These are phyloP conservation scores for Abrostola tripartita DNA, from an alignment of 2,888 invertebrate species.

Conservation along the genomic window DNA sequence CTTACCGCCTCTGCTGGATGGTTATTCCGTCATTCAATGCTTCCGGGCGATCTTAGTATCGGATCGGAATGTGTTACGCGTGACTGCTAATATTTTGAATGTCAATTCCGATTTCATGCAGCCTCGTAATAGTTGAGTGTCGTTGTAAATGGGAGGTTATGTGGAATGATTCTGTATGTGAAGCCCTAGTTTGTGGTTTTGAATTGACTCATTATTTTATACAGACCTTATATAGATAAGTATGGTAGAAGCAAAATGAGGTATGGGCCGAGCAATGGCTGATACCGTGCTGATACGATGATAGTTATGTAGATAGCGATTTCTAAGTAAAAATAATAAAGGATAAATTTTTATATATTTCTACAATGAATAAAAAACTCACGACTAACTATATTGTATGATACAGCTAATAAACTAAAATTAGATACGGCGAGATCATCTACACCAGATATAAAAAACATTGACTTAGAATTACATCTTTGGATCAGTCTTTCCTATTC, in stretches of 20 bases:
- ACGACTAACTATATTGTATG: no score
- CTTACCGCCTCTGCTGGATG: conserved; percentile 49
- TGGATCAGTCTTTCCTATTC: no score
- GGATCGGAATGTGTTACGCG: conserved; percentile 46
- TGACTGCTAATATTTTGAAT: conserved; percentile 54
- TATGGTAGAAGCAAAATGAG: neutral
- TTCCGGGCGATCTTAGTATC: conserved; percentile 38
- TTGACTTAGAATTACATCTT: no score
- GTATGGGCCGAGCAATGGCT: no score
- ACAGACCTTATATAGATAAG: conserved; percentile 2
- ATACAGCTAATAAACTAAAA: no score
- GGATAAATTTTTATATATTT: no score
- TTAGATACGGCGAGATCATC: no score
- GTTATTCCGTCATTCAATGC: conserved; percentile 53
- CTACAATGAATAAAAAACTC: no score
- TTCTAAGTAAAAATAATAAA: no score
- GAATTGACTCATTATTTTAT: conserved; percentile 6
- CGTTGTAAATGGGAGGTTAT: conserved; percentile 38
- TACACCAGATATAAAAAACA: no score
- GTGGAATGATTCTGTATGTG: conserved; percentile 11
- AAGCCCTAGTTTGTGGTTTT: conserved; percentile 18
- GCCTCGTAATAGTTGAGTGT: conserved; percentile 34
- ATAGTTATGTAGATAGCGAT: no score
- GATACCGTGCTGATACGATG: no score
- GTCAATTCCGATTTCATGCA: conserved; percentile 46